phyloP scores from a whole-genome alignment of 2,888 invertebrate genomes.

The Gymnocheta viridis region DNA sequence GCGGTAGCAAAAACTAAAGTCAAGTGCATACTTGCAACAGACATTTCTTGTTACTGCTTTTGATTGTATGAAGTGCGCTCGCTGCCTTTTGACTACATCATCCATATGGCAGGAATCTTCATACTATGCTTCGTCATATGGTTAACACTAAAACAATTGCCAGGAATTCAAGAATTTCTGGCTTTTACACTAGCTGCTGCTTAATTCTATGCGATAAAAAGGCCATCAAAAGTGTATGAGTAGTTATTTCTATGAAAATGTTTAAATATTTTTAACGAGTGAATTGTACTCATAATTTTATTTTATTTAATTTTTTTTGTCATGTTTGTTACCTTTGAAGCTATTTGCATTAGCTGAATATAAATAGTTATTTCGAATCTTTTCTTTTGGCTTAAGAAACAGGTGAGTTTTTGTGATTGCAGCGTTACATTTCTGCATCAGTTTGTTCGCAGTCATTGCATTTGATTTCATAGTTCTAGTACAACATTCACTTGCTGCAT shows the following conservation, averaged over 20 bases:
- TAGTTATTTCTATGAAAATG: conserved; percentile 53
- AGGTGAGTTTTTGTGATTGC: conserved; percentile 60
- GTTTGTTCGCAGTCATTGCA: conserved; percentile 25
- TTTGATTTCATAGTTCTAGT: conserved; percentile 35
- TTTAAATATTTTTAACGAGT: conserved; percentile 68
- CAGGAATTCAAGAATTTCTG: conserved; percentile 62
- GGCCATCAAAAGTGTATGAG: conserved; percentile 31
- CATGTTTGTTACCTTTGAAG: conserved; percentile 1
- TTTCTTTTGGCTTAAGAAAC: conserved; percentile 35
- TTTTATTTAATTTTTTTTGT: conserved; percentile 15
- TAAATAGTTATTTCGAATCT: conserved; percentile 12
- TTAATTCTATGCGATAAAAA: conserved; percentile 14
- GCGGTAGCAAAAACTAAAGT: conserved; percentile 5
- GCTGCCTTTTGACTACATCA: conserved; percentile 33
- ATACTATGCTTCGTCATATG: background rate
- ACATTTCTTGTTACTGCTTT: conserved; percentile 27
- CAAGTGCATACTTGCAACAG: background rate
- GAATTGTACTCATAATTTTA: conserved; percentile 71
- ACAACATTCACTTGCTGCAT: conserved; percentile 48
- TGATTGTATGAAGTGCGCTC: background rate
- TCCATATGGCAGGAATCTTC: conserved; percentile 28
- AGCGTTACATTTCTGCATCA: background rate
- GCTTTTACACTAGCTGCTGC: conserved; percentile 38
- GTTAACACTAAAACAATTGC: background rate
- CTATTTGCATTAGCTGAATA: conserved; percentile 51